Percentiles rank a stretch among this genome's conserved stretches.
phyloP scores from a whole-genome alignment of 2,113 vertebrate genomes.

The Uropsilus gracilis region DNA sequence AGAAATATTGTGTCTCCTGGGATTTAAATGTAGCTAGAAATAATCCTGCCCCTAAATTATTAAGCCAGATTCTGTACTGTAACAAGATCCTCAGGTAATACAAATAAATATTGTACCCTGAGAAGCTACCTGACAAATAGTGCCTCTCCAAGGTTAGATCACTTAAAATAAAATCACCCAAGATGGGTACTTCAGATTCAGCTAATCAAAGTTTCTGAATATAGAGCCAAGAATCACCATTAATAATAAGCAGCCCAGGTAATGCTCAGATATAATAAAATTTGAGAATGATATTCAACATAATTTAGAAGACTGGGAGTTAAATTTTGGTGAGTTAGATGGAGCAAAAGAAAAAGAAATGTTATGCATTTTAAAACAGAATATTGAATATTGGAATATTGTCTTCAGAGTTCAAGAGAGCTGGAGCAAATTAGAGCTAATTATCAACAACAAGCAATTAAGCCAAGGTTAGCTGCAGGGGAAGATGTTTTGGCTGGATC shows the following conservation, averaged over 20 bases:
- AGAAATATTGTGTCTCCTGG: background rate
- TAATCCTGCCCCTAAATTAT: background rate
- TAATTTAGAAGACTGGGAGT: background rate
- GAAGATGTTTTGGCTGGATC: background rate
- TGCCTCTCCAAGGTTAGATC: background rate
- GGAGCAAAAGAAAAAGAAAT: background rate
- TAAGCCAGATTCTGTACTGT: background rate
- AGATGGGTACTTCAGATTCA: background rate
- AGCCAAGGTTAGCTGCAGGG: background rate
- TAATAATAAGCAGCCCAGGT: background rate
- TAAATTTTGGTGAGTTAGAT: background rate
- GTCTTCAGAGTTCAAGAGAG: conserved; percentile 47
- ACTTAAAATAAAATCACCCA: background rate
- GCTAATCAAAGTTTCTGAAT: background rate
- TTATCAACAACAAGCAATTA: conserved; percentile 59
- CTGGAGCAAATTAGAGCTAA: conserved; percentile 38
- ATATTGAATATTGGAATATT: conserved; percentile 7
- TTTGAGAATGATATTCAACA: background rate
- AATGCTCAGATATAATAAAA: background rate
- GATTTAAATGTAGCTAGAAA: background rate
- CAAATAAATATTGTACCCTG: background rate
- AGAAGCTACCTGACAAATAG: background rate
- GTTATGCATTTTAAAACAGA: conserved; percentile 14
- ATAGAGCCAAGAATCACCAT: background rate
- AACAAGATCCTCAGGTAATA: background rate